Conservation (phyloP, 2,888 invertebrate species). For the Spodoptera picta region DNA sequence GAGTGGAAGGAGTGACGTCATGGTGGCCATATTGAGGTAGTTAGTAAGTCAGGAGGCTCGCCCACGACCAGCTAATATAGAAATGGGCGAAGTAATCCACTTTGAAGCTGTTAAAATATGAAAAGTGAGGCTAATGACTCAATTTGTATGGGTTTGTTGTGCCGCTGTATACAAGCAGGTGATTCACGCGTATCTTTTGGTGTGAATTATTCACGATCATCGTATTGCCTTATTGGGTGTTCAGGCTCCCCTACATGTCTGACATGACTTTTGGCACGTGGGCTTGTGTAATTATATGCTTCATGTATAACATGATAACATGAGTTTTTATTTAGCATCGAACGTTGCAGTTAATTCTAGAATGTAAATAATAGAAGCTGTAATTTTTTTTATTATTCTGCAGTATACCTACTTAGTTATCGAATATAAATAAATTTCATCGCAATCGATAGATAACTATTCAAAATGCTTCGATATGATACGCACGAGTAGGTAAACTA, state of each 20-base stretch:
- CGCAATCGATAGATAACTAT: too few species aligned
- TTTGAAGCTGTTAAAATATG: conserved; percentile 34
- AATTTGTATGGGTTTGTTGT: conserved; percentile 6
- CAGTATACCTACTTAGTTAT: too few species aligned
- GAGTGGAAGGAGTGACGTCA: conserved; percentile 46
- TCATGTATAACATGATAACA: too few species aligned
- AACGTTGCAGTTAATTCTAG: too few species aligned
- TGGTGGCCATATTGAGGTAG: conserved; percentile 28
- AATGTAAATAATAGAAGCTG: too few species aligned
- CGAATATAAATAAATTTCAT: too few species aligned
- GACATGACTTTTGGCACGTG: too few species aligned
- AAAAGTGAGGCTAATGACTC: conserved; percentile 33
- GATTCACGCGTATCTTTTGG: conserved; percentile 35
- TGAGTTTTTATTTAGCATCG: too few species aligned
- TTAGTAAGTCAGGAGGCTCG: conserved; percentile 39
- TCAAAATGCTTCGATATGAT: too few species aligned
- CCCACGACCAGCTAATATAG: conserved; percentile 40
- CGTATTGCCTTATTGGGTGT: conserved; percentile 27
- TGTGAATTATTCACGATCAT: conserved; percentile 35
- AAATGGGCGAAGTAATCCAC: conserved; percentile 27
- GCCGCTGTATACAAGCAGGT: conserved; percentile 16
- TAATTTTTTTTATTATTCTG: too few species aligned
- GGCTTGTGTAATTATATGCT: too few species aligned
- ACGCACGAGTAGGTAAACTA: background rate
- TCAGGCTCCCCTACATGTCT: background rate